These are phyloP conservation scores for Plectropomus leopardus DNA, from an alignment of 2,113 vertebrate genomes.

Conservation along the genomic window DNA sequence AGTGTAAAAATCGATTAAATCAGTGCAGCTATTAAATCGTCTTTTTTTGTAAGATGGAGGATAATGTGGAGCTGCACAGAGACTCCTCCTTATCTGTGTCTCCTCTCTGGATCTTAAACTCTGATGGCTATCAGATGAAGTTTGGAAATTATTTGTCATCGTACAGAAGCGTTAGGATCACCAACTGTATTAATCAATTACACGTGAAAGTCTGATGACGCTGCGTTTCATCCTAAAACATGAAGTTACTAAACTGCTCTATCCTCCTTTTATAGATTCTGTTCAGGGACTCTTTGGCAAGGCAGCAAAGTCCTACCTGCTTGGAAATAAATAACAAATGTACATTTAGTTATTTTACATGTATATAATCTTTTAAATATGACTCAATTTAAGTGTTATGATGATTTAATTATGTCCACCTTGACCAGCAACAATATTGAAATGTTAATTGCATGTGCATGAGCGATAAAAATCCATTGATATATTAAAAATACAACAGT, in stretches of 20 bases:
- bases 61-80: slow-evolving; percentile 28
- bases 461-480: background rate
- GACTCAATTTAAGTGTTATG: no score
- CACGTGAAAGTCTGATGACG: background rate
- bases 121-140: background rate
- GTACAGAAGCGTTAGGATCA: background rate
- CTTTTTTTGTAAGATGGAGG: slow-evolving; percentile 11
- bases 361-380: no score
- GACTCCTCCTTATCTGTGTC: background rate
- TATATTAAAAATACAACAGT: background rate
- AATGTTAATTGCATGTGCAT: background rate
- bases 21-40: slow-evolving; percentile 30
- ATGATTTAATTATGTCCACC: background rate
- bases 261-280: no score
- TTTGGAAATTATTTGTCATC: background rate
- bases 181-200: background rate
- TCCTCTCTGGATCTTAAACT: background rate
- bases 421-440: background rate
- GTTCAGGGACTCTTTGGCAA: no score
- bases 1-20: slow-evolving; percentile 60
- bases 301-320: no score
- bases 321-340: no score
- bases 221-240: background rate
- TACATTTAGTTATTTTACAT: no score
- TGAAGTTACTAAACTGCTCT: background rate